Evolutionary conservation across 2,113 vertebrate genomes (phyloP).

Genomic region (Neolamprologus brichardi): DNA sequence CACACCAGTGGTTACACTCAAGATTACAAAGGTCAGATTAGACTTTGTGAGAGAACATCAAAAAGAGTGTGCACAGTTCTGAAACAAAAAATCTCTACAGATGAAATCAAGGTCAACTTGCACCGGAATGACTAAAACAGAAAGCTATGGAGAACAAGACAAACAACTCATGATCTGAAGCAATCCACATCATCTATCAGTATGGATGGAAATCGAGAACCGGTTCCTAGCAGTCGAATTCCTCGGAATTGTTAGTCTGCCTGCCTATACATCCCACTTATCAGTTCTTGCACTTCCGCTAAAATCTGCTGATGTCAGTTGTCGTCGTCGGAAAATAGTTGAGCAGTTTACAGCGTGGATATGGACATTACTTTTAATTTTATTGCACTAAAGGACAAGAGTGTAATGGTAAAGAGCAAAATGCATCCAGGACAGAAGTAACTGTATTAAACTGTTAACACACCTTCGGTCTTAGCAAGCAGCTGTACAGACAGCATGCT

Average conservation of each 20-base stretch:
- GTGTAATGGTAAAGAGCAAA: neutral
- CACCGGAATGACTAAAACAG: neutral
- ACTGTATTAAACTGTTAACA: neutral
- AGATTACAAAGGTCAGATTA: neutral
- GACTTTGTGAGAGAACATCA: neutral
- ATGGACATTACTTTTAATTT: neutral
- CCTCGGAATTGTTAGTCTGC: neutral
- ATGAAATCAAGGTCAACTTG: neutral
- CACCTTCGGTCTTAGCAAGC: neutral
- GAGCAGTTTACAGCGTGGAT: neutral
- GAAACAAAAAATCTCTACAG: neutral
- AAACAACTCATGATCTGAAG: neutral
- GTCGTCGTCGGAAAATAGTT: accelerated
- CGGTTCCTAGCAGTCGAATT: neutral
- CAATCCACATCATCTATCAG: neutral
- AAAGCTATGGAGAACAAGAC: neutral
- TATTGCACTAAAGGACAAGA: neutral
- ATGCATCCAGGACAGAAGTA: neutral
- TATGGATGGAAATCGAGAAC: neutral
- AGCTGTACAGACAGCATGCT: neutral
- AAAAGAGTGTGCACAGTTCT: neutral
- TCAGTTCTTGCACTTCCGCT: neutral
- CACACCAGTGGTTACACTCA: neutral
- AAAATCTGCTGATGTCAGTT: neutral
- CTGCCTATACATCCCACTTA: neutral